Evolutionary conservation across 2,113 vertebrate genomes (phyloP), one percentile per base, ranked within the genome.

Genomic region (Cyrtonyx montezumae): DNA sequence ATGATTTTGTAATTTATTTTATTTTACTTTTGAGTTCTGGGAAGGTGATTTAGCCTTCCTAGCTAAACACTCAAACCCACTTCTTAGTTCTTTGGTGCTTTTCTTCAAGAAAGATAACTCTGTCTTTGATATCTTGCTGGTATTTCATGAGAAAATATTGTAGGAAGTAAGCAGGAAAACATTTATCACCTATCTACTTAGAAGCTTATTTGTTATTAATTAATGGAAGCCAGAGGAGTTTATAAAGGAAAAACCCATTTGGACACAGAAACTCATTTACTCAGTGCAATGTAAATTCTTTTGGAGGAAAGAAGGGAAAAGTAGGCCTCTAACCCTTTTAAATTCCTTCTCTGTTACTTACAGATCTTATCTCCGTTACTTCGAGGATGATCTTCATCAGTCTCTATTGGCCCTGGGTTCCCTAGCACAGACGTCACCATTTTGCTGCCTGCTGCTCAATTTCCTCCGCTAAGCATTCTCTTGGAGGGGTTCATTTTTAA

Each of bases 311-410:
- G 45, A 26, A 81, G 67, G 26, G 22, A 87, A 90, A 93, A 81
- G 58, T 20, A 81, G 67, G 16, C 20, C 53, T 67, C 53, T 88
- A 81, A 80, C 58, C 13, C 69, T 81, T 84, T 58, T 18, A 61
- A 65, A 68, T 71, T 83, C 83, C 30, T 53, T 36, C 56, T 69
- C 48, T 71, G 43, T 37, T 90, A 42, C 42, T 71, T 78, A 56
- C 7, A 13, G 61, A 55, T 59, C 40, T 42, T 90, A 67, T 18
- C 49, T 40, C 51, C 66, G 36, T 66, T 82, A 70, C 1, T 11
- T 74, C 73, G 42, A 77, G 45, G 71, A 90, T 65, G 79, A 80
- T 59, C 71, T 93, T 94, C 73, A 93, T 37, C 82, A 88, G 61
- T 14, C 28, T 77, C 32, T 80, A 28, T 5, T 22, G 9, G 63